Percentiles rank a stretch among this genome's conserved stretches.
Conservation (phyloP, 2,888 invertebrate genomes). For the Netelia virgata region DNA sequence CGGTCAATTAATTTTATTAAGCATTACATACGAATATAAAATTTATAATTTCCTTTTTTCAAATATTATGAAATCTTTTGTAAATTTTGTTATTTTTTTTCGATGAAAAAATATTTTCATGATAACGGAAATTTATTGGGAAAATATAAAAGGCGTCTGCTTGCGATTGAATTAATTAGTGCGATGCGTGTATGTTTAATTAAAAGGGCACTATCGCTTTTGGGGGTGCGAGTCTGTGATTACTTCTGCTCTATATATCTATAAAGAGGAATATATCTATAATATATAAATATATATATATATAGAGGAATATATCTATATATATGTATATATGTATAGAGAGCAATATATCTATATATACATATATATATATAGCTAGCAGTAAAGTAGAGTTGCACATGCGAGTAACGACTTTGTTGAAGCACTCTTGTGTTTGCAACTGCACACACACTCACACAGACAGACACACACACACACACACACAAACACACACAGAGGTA, state of each 20-base stretch:
- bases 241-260: neutral
- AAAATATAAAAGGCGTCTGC: neutral
- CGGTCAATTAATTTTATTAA: too few species aligned
- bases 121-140: neutral
- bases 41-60: too few species aligned
- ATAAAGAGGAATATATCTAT: neutral
- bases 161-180: neutral
- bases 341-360: neutral
- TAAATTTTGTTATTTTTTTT: too few species aligned
- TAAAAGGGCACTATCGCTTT: neutral
- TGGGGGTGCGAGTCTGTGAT: neutral
- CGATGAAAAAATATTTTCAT: neutral
- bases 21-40: too few species aligned
- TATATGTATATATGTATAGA: neutral
- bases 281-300: too few species aligned
- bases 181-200: neutral
- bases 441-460: neutral
- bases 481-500: neutral
- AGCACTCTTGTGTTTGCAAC: slow-evolving; percentile 31
- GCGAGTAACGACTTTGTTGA: slow-evolving; percentile 47
- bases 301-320: too few species aligned
- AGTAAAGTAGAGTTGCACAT: slow-evolving; percentile 28
- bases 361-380: neutral
- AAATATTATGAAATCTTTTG: too few species aligned
- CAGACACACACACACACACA: neutral